A percentile compares a stretch with the other conserved stretches of the same genome.
Conservation (phyloP, 2,888 invertebrate species). For the Lasius platythorax region DNA sequence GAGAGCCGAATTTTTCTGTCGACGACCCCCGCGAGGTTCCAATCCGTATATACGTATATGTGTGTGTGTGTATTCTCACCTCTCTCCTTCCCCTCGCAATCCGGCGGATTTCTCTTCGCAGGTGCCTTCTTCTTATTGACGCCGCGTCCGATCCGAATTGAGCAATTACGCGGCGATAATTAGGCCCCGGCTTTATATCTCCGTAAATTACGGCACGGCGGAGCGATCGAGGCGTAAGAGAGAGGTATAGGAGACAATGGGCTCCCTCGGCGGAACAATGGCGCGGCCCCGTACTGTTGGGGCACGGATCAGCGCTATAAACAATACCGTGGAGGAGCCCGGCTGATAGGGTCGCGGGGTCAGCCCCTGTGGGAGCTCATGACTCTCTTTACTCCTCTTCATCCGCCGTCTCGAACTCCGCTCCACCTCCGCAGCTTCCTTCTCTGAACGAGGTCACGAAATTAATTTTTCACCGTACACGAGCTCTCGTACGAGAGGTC, state of each 20-base stretch:
- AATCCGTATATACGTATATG: not conserved
- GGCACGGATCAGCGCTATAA: conserved; percentile 80
- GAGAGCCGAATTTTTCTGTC: conserved; percentile 1
- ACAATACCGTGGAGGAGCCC: conserved; percentile 80
- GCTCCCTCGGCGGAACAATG: conserved; percentile 64
- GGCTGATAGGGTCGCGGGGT: conserved; percentile 83
- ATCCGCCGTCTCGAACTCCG: conserved; percentile 68
- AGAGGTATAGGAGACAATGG: conserved; percentile 77
- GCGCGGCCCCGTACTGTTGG: conserved; percentile 69
- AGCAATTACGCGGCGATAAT: conserved; percentile 81
- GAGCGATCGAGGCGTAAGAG: conserved; percentile 57
- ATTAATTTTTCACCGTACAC: conserved; percentile 73
- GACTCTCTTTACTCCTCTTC: conserved; percentile 82
- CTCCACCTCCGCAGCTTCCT: conserved; percentile 68
- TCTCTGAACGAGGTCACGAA: conserved; percentile 74
- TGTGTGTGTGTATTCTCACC: not conserved
- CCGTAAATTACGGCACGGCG: conserved; percentile 77
- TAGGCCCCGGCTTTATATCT: conserved; percentile 76
- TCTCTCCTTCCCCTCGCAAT: not conserved
- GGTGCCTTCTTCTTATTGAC: conserved; percentile 55
- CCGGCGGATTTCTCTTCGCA: conserved; percentile 42
- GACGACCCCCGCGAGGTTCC: not conserved
- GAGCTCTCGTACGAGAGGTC: conserved; percentile 40
- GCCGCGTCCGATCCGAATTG: conserved; percentile 71
- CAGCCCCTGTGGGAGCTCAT: conserved; percentile 84